These are phyloP conservation scores for Sarcophaga subvicina DNA, from an alignment of 2,888 invertebrate genomes.

Conservation along the genomic window DNA sequence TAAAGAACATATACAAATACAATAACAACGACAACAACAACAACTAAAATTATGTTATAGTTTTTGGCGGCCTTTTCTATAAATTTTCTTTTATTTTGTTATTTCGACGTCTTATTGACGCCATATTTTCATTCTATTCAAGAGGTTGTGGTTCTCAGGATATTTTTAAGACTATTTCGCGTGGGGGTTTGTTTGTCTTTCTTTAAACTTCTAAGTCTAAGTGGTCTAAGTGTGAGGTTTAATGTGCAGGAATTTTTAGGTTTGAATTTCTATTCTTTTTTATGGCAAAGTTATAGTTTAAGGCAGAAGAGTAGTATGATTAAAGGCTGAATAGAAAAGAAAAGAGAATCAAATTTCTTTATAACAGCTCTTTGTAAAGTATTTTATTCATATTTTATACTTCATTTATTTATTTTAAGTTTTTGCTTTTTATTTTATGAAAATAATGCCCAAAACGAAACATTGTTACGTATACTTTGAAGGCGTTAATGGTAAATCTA, in stretches of 20 bases:
- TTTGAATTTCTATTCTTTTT: slow-evolving; percentile 22
- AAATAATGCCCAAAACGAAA: no score
- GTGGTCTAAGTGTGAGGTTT: no score
- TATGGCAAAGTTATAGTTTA: slow-evolving; percentile 14
- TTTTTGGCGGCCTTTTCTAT: slow-evolving; percentile 52
- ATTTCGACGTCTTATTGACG: slow-evolving; percentile 53
- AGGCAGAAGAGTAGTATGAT: not conserved
- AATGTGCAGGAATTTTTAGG: not conserved
- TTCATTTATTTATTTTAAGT: slow-evolving; percentile 25
- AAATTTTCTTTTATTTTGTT: slow-evolving; percentile 13
- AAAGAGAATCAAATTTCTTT: slow-evolving; percentile 38
- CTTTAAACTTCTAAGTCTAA: not conserved
- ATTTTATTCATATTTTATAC: slow-evolving; percentile 29
- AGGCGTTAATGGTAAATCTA: no score
- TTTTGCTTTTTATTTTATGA: not conserved
- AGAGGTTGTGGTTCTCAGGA: not conserved
- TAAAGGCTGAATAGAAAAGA: not conserved
- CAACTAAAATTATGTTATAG: slow-evolving; percentile 34
- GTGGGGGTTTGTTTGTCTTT: not conserved
- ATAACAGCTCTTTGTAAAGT: slow-evolving; percentile 16
- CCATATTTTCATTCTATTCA: slow-evolving; percentile 35
- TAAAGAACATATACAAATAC: slow-evolving; percentile 2
- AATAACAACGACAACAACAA: not conserved
- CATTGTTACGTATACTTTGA: no score
- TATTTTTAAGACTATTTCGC: not conserved